Evolutionary conservation across 2,797 vertebrate genomes (phyloP), one percentile per base, ranked within the genome.

Genomic region (Lycodopsis pacificus): DNA sequence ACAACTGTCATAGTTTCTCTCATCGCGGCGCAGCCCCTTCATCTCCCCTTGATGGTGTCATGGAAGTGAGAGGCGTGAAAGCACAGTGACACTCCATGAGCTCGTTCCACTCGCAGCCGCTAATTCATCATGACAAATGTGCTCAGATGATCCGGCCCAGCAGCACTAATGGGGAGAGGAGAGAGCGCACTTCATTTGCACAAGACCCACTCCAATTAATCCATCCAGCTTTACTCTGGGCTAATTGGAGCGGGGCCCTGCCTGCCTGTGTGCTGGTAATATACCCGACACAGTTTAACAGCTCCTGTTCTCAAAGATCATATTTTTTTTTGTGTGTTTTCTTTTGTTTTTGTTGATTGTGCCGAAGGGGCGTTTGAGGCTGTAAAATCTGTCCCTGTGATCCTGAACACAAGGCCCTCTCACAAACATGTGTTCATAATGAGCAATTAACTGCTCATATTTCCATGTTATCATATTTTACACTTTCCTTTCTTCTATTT

Each of bases 51-150:
- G 93, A 93, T 94, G 93, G 93, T 92, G 93, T 93, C 91, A 91
- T 88, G 88, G 89, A 91, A 92, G 90, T 90, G 93, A 94, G 94
- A 93, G 92, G 93, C 90, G 88, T 95, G 93, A 94, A 94, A 94
- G 91, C 92, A 72, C 92, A 91, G 88, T 92, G 93, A 94, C 94
- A 93, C 93, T 89, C 86, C 80, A 77, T 87, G 84, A 92, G 91
- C 90, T 87, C 92, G 92, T 94, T 93, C 93, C 92, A 92, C 92
- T 87, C 86, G 76, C 90, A 80, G 91, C 86, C 79, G 68, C 91
- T 95, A 95, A 95, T 95, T 94, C 92, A 93, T 95, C 93, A 91
- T 95, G 94, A 95, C 94, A 95, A 95, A 95, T 94, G 93, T 93
- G 92, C 92, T 94, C 92, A 88, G 93, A 95, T 95, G 91, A 94